Conservation (phyloP, 2,113 vertebrate genomes). For the Platysternon megacephalum region DNA sequence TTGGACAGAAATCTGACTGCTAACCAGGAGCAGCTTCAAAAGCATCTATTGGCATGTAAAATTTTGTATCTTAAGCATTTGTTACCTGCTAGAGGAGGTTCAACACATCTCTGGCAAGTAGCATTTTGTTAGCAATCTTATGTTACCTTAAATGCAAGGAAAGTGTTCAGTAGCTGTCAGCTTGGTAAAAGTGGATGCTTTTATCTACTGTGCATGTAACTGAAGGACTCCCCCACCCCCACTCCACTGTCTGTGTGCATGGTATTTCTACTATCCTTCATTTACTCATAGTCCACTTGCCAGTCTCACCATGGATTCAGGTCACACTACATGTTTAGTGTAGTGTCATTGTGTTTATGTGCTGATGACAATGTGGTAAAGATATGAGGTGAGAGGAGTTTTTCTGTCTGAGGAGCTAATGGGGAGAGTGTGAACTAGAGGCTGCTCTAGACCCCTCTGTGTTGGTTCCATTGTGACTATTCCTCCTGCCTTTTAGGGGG, state of each 20-base stretch:
- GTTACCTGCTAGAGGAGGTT: neutral
- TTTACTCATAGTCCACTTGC: neutral
- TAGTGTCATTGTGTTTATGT: neutral
- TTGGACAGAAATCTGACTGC: neutral
- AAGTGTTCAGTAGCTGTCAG: conserved; percentile 20
- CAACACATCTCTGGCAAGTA: neutral
- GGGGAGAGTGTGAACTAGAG: neutral
- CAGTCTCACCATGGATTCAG: neutral
- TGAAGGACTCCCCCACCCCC: neutral
- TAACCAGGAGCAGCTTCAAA: neutral
- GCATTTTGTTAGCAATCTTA: conserved; percentile 12
- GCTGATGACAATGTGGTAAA: neutral
- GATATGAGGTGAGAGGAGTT: neutral
- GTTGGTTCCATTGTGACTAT: neutral
- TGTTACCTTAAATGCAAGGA: neutral
- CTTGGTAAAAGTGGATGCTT: neutral
- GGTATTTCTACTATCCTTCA: neutral
- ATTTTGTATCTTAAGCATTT: neutral
- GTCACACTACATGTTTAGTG: neutral
- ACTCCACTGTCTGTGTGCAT: neutral
- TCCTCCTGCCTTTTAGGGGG: neutral
- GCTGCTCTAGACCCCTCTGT: neutral
- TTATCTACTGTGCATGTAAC: neutral
- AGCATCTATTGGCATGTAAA: neutral
- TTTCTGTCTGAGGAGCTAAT: fast-evolving